Base-by-base conservation (phyloP, 2,113 vertebrate genomes). In the Protobothrops flavoviridis region DNA sequence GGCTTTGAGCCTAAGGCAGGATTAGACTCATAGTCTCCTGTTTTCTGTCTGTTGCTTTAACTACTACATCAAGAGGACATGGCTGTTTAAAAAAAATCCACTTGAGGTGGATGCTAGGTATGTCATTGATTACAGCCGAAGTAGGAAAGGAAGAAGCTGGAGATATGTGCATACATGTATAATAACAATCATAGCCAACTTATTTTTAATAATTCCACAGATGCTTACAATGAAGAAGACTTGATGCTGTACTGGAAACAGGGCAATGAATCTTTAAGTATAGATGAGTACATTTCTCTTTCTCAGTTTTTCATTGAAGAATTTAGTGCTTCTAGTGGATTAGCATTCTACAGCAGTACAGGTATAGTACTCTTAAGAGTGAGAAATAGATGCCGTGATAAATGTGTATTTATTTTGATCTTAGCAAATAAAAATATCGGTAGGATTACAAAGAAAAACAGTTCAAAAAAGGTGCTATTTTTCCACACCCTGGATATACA, bases 221-320 rank as follows among this genome's bases (percentile, higher is more conserved):
- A 99, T 94, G 99, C 98, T 0, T 99, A 99, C 92, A 99, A 98
- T 94, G 99, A 99, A 96, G 98, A 99, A 33, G 99, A 99, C 96
- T 96, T 99, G 91, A 99, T 99, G 98, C 95, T 99, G 0, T 99
- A 99, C 97, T 99, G 99, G 99, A 99, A 98, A 96, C 98, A 98
- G 0, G 99, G 99, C 39, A 99, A 99, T 90, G 98, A 98, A 92
- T 99, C 99, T 56, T 96, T 99, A 81, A 98, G 98, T 95, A 99
- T 98, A 0, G 97, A 98, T 59, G 98, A 99, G 4, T 98, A 99
- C 93, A 99, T 99, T 56, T 98, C 98, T 88, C 95, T 99, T 94
- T 99, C 98, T 88, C 98, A 99, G 97, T 99, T 99, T 97, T 99
- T 99, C 96, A 98, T 99, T 0, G 98, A 99, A 94, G 98, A 99